Evolutionary conservation across 2,113 vertebrate genomes (phyloP), one percentile per base, ranked within the genome.

Genomic region (Malurus alboscapulatus): DNA sequence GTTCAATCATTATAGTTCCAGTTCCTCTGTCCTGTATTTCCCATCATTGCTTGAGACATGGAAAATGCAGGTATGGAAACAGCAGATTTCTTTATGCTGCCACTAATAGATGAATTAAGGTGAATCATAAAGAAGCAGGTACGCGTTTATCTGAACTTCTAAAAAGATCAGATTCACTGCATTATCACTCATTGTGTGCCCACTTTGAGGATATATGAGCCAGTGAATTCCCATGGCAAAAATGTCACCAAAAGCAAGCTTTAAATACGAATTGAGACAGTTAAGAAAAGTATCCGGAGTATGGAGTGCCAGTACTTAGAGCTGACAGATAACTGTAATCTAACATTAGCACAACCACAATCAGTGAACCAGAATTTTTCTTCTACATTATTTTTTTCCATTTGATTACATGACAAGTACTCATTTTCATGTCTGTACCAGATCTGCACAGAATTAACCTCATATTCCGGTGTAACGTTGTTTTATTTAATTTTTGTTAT

Each of bases 401-500:
- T 96, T 62, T 93, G 86, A 92, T 93, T 90, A 34, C 55, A 55
- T 50, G 80, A 87, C 74, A 93, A 93, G 68, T 47, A 74, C 63
- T 92, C 63, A 90, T 94, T 94, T 93, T 73, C 68, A 58, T 17
- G 44, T 77, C 80, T 88, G 61, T 30, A 67, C 55, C 55, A 63
- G 54, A 84, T 62, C 55, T 81, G 63, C 2, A 3, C 14, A 38
- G 86, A 80, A 90, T 36, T 78, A 59, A 79, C 51, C 68, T 87
- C 34, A 6, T 88, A 74, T 88, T 88, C 61, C 80, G 88, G 19
- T 15, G 20, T 58, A 87, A 84, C 9, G 25, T 21, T 54, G 22
- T 53, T 86, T 90, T 38, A 14, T 84, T 83, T 66, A 18, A 45
- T 61, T 66, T 88, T 51, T 76, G 7, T 68, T 82, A 50, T 38